Conservation (phyloP, 2,797 vertebrate genomes). For the Lutjanus campechanus region DNA sequence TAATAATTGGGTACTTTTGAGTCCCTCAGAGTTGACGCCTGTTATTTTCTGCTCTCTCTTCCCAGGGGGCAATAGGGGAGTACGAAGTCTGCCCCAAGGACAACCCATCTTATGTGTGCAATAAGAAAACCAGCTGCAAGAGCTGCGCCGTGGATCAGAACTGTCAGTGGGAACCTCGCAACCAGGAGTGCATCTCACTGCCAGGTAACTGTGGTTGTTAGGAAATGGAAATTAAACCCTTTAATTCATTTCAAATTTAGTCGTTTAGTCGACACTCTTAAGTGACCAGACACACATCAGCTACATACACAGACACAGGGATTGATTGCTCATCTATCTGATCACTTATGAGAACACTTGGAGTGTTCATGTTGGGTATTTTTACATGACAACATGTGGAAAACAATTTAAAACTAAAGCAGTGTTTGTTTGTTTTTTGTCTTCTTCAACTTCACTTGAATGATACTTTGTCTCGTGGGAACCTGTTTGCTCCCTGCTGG, state of each 20-base stretch:
- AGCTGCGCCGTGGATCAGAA: slow-evolving; percentile 97
- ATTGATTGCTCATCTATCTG: no score
- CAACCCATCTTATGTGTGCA: slow-evolving; percentile 94
- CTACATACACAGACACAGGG: no score
- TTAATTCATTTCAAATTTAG: background rate
- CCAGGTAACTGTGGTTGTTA: slow-evolving; percentile 85
- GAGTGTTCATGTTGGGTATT: no score
- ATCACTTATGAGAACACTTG: no score
- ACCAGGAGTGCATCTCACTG: slow-evolving; percentile 95
- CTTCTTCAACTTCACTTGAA: no score
- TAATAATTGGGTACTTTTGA: background rate
- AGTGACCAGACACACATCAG: no score
- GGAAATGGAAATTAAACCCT: background rate
- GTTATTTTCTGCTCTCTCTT: slow-evolving; percentile 6
- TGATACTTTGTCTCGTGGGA: no score
- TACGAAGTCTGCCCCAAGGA: slow-evolving; percentile 93
- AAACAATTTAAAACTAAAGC: no score
- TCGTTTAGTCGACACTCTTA: no score
- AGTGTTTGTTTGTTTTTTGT: no score
- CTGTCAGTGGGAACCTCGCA: slow-evolving; percentile 97
- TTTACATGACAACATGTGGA: no score
- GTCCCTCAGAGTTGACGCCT: background rate
- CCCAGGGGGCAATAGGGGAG: slow-evolving; percentile 86
- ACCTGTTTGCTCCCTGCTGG: no score
- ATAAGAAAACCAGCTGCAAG: slow-evolving; percentile 98